Conservation (phyloP, 2,888 invertebrate genomes). For the Diloba caeruleocephala region DNA sequence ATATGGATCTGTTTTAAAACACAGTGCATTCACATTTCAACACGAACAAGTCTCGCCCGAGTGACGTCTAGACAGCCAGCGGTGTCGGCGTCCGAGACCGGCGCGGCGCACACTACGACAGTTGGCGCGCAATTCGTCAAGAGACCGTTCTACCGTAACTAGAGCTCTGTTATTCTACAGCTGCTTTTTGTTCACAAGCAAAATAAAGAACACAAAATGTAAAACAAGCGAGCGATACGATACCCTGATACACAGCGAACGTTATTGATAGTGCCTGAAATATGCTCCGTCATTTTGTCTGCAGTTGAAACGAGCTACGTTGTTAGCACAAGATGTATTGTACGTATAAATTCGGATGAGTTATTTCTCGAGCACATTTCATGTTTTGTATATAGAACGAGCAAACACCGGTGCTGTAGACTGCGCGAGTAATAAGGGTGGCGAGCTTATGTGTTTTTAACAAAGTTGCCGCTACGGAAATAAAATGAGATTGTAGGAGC, state of each 20-base stretch:
- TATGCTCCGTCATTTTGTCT: slow-evolving; percentile 70
- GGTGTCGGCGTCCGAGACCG: slow-evolving; percentile 42
- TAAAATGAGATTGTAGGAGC: slow-evolving; percentile 71
- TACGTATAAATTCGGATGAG: slow-evolving; percentile 63
- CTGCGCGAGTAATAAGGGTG: slow-evolving; percentile 43
- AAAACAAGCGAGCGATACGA: slow-evolving; percentile 62
- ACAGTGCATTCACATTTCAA: slow-evolving; percentile 61
- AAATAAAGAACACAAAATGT: slow-evolving; percentile 58
- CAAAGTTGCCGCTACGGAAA: slow-evolving; percentile 63
- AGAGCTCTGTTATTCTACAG: slow-evolving; percentile 39
- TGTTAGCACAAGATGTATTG: slow-evolving; percentile 68
- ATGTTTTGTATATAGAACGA: slow-evolving; percentile 59
- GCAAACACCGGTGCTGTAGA: slow-evolving; percentile 39
- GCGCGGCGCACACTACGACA: slow-evolving; percentile 45
- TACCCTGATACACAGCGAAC: slow-evolving; percentile 60
- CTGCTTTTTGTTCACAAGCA: slow-evolving; percentile 57
- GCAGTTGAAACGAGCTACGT: slow-evolving; percentile 65
- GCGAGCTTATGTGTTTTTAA: slow-evolving; percentile 60
- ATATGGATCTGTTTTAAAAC: slow-evolving; percentile 47
- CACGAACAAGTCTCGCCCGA: slow-evolving; percentile 58
- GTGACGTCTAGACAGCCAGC: slow-evolving; percentile 60
- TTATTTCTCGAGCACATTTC: slow-evolving; percentile 55
- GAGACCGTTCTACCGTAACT: slow-evolving; percentile 58
- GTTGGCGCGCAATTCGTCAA: slow-evolving; percentile 68
- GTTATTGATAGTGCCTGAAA: slow-evolving; percentile 69